Evolutionary conservation across 2,113 vertebrate species (phyloP), one percentile per base, ranked within the genome.

Genomic region (Gadus macrocephalus): DNA sequence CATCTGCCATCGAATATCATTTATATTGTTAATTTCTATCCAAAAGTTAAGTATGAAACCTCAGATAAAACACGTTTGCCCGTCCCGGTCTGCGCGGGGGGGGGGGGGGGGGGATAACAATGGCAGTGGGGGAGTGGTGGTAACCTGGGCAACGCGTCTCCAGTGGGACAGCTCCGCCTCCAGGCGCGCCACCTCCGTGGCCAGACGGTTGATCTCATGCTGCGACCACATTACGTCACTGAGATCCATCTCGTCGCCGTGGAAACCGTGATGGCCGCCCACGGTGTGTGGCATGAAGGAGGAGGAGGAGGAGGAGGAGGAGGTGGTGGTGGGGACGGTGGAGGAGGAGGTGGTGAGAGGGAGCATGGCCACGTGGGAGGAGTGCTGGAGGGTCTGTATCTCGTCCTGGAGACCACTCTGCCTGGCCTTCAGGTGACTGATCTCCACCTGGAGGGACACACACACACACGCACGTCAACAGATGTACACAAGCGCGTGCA

Each of bases 201-300:
- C 97, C 73, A 99, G 88, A 28, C 92, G 92, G 86, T 99, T 98
- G 87, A 99, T 98, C 92, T 99, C 97, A 83, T 96, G 95, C 65
- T 99, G 96, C 2, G 95, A 98, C 91, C 94, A 98, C 80, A 99
- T 92, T 14, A 96, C 78, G 19, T 99, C 97, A 20, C 94, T 92
- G 61, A 98, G 93, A 84, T 99, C 97, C 93, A 98, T 93, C 68
- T 95, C 94, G 38, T 98, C 96, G 0, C 92, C 86, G 19, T 94
- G 95, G 85, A 96, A 97, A 64, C 90, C 91, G n/a, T 93, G 88
- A 58, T 90, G 84, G 25, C 80, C 80, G 8, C 80, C 89, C 2
- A 89, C 49, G 53, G 87, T 66, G 67, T 31, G 73, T 15, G 91
- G 25, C 68, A 94, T 80, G 80, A 87, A 87, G 27, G 92, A 88